Evolutionary conservation across 2,888 invertebrate genomes (phyloP).

Genomic region (Dryococelus australis): DNA sequence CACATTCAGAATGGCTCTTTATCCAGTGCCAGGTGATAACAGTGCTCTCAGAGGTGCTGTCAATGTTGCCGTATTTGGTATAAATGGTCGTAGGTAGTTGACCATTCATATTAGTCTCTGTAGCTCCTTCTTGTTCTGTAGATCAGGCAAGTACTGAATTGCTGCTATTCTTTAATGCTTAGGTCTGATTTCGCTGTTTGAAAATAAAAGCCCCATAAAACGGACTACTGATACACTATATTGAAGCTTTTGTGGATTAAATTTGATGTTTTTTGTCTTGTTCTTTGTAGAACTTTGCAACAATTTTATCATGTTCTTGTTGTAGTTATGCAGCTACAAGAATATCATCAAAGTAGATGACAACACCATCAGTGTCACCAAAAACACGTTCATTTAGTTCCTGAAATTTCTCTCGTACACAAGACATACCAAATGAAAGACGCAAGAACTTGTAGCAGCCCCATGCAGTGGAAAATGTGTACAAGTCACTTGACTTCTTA

Average conservation of each 20-base stretch:
- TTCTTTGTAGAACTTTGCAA: not conserved
- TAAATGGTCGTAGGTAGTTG: not conserved
- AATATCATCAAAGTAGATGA: not conserved
- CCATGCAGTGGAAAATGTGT: too few species aligned
- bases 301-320: not conserved
- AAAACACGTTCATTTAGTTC: too few species aligned
- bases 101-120: not conserved
- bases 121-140: not conserved
- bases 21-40: not conserved
- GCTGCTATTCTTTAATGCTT: not conserved
- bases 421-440: too few species aligned
- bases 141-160: not conserved
- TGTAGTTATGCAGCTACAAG: not conserved
- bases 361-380: not conserved
- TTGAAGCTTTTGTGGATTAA: not conserved
- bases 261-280: not conserved
- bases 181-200: too few species aligned
- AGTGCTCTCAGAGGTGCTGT: not conserved
- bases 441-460: too few species aligned
- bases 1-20: too few species aligned
- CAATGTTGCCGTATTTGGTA: not conserved
- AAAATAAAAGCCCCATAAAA: too few species aligned
- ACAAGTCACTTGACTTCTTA: too few species aligned
- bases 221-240: too few species aligned
- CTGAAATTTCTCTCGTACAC: too few species aligned